phyloP scores from a whole-genome alignment of 2,797 vertebrate species.

The Myotis myotis region DNA sequence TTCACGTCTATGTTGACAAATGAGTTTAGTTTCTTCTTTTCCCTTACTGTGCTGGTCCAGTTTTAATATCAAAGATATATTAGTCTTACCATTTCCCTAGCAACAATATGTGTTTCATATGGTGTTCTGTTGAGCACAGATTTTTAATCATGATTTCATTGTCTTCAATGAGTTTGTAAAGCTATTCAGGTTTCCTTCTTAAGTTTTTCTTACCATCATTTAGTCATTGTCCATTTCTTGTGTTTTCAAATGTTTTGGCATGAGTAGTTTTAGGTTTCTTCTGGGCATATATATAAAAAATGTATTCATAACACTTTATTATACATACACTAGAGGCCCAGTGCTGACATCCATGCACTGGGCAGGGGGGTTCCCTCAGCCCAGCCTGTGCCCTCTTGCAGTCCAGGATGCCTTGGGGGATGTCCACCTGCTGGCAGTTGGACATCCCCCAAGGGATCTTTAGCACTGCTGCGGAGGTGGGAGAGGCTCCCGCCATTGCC shows the following conservation, averaged over 20 bases:
- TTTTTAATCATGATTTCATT: not conserved
- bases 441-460: too few relatives aligned
- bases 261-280: not conserved
- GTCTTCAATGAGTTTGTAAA: not conserved
- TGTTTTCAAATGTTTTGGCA: not conserved
- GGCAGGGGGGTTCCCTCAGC: too few relatives aligned
- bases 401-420: too few relatives aligned
- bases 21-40: not conserved
- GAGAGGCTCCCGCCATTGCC: too few relatives aligned
- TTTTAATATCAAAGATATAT: not conserved
- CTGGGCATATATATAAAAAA: too few relatives aligned
- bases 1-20: not conserved
- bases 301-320: too few relatives aligned
- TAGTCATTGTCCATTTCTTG: not conserved
- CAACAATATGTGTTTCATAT: not conserved
- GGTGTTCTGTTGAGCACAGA: not conserved
- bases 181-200: not conserved
- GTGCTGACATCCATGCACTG: too few relatives aligned
- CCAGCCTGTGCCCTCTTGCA: too few relatives aligned
- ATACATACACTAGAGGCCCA: too few relatives aligned
- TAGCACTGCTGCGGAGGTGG: too few relatives aligned
- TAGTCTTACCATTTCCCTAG: not conserved
- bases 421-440: too few relatives aligned
- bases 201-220: not conserved
- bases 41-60: not conserved